Evolutionary conservation across 2,113 vertebrate species (phyloP).

Genomic region (Ellobius talpinus): DNA sequence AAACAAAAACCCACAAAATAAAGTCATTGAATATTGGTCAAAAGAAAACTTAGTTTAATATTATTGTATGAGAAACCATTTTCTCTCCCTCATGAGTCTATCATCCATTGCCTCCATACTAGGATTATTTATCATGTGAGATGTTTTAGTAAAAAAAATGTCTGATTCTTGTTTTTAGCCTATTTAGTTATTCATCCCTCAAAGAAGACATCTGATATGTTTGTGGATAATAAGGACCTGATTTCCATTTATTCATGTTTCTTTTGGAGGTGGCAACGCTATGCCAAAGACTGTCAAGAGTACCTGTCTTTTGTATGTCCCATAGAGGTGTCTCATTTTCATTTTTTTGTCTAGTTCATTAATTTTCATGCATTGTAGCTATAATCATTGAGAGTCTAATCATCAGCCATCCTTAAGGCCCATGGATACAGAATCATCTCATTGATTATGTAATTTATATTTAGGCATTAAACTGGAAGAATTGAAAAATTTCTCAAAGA

Average conservation of each 20-base stretch:
- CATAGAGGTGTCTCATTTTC: background rate
- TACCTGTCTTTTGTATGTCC: background rate
- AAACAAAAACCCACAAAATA: background rate
- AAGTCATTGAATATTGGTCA: background rate
- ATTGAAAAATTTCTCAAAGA: background rate
- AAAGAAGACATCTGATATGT: background rate
- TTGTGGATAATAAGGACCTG: background rate
- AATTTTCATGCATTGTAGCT: background rate
- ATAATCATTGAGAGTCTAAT: background rate
- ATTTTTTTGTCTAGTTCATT: background rate
- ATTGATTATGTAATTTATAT: background rate
- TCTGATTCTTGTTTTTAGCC: background rate
- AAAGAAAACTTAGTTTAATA: background rate
- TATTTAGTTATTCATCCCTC: background rate
- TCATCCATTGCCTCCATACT: background rate
- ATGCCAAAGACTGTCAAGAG: background rate
- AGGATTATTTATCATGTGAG: background rate
- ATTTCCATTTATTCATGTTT: background rate
- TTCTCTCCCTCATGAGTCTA: background rate
- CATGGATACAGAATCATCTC: background rate
- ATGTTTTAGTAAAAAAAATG: background rate
- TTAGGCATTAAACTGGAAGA: constrained; percentile 5
- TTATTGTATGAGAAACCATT: background rate
- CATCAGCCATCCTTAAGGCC: background rate
- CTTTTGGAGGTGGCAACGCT: background rate